Conservation (phyloP, 2,113 vertebrate genomes). For the Bufo gargarizans region DNA sequence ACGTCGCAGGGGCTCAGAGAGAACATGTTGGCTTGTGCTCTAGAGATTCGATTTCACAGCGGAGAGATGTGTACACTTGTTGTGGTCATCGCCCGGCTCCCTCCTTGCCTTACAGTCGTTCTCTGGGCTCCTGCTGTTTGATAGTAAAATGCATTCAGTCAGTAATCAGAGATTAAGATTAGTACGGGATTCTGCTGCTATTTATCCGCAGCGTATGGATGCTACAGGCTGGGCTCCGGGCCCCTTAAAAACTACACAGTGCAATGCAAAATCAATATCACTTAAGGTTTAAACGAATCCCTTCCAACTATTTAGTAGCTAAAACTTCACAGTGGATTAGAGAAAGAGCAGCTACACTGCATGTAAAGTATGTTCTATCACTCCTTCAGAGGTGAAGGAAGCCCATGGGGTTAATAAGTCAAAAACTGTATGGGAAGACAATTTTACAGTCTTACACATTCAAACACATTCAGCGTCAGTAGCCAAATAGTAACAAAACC, state of each 20-base stretch:
- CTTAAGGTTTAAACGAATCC: not conserved
- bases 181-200: slow-evolving; percentile 22
- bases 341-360: not conserved
- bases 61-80: slow-evolving; percentile 56
- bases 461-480: too few species aligned
- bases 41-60: slow-evolving; percentile 44
- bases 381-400: not conserved
- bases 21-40: not conserved
- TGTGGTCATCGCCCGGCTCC: slow-evolving; percentile 59
- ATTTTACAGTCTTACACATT: too few species aligned
- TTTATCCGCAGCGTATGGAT: slow-evolving; percentile 26
- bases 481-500: too few species aligned
- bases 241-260: slow-evolving; percentile 28
- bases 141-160: slow-evolving; percentile 71
- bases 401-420: too few species aligned
- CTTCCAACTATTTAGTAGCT: slow-evolving; percentile 30
- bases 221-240: slow-evolving; percentile 21
- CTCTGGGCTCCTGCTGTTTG: slow-evolving; percentile 68
- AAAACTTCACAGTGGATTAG: slow-evolving; percentile 34
- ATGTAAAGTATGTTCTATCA: not conserved
- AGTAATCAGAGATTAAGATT: slow-evolving; percentile 74
- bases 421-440: too few species aligned
- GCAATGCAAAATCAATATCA: slow-evolving; percentile 45
- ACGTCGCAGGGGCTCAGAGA: not conserved
- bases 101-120: slow-evolving; percentile 69